Percentiles rank a stretch among this genome's conserved stretches.
Evolutionary conservation across 2,888 invertebrate species (phyloP).

Genomic region (Yponomeuta plumbellus): DNA sequence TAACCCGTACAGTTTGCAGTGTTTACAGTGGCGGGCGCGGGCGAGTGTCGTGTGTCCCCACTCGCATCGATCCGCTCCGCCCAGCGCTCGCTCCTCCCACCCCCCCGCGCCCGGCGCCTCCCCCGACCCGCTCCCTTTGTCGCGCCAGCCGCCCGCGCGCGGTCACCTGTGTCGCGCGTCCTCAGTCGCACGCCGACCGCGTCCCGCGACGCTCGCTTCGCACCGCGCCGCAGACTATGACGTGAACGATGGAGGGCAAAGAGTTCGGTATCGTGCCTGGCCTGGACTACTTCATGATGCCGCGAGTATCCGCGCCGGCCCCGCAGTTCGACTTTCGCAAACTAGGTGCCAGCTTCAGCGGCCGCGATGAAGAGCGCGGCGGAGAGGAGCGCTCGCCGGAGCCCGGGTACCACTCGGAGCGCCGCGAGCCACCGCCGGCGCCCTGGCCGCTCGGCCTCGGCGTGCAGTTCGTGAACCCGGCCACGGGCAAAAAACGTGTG

Average conservation of each 20-base stretch:
- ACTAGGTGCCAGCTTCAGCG: constrained; percentile 80
- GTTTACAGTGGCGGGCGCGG: constrained; percentile 53
- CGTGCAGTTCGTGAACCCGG: constrained; percentile 91
- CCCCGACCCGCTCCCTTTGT: constrained; percentile 54
- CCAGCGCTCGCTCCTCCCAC: constrained; percentile 70
- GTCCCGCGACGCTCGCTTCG: constrained; percentile 75
- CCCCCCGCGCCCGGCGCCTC: constrained; percentile 34
- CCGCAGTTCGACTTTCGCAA: constrained; percentile 92
- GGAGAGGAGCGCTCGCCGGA: constrained; percentile 60
- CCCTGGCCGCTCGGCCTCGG: constrained; percentile 89
- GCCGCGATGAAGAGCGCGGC: constrained; percentile 63
- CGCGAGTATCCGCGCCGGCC: constrained; percentile 85
- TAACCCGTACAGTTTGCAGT: constrained; percentile 52
- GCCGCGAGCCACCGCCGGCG: constrained; percentile 67
- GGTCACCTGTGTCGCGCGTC: constrained; percentile 77
- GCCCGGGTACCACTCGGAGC: constrained; percentile 43
- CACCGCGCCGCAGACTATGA: constrained; percentile 42
- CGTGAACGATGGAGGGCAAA: constrained; percentile 68
- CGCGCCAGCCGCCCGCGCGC: constrained; percentile 64
- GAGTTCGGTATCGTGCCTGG: constrained; percentile 70
- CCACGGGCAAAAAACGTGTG: constrained; percentile 95
- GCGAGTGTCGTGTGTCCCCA: constrained; percentile 71
- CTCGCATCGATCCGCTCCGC: constrained; percentile 74
- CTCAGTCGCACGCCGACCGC: constrained; percentile 77
- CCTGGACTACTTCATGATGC: constrained; percentile 74